phyloP scores from a whole-genome alignment of 2,888 invertebrate genomes.

The Zonitis immaculata region DNA sequence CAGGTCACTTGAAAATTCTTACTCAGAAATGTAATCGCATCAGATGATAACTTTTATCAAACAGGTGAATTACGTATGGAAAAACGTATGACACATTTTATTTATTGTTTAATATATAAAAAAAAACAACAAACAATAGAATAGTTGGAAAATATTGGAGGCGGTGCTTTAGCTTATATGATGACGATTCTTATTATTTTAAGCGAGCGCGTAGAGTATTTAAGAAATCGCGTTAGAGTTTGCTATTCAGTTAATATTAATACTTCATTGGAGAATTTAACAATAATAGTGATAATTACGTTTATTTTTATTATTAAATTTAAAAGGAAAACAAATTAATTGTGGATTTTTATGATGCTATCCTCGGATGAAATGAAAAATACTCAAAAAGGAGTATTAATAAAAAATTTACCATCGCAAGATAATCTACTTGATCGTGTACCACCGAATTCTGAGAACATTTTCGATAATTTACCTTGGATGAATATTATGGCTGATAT shows the following conservation, averaged over 20 bases:
- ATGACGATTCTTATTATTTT: background rate
- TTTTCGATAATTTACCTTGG: slow-evolving; percentile 45
- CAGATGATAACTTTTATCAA: too few species aligned
- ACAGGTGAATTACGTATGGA: too few species aligned
- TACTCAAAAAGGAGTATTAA: slow-evolving; percentile 35
- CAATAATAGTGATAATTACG: too few species aligned
- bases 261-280: background rate
- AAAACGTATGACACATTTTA: background rate
- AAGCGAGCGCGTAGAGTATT: background rate
- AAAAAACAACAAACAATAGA: background rate
- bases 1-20: too few species aligned
- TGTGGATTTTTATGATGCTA: slow-evolving; percentile 31
- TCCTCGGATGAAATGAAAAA: slow-evolving; percentile 36
- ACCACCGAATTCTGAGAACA: slow-evolving; percentile 43
- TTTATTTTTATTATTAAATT: too few species aligned
- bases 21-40: too few species aligned
- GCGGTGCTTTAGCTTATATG: background rate
- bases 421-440: slow-evolving; percentile 38
- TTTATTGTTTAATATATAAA: background rate
- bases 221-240: background rate
- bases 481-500: slow-evolving; percentile 46
- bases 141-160: background rate
- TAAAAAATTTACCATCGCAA: slow-evolving; percentile 34
- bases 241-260: background rate
- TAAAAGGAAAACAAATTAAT: too few species aligned